Percentiles rank a stretch among this genome's conserved stretches.
These are phyloP conservation scores for Ommatoiulus sabulosus DNA, from an alignment of 2,888 invertebrate species.

Conservation along the genomic window DNA sequence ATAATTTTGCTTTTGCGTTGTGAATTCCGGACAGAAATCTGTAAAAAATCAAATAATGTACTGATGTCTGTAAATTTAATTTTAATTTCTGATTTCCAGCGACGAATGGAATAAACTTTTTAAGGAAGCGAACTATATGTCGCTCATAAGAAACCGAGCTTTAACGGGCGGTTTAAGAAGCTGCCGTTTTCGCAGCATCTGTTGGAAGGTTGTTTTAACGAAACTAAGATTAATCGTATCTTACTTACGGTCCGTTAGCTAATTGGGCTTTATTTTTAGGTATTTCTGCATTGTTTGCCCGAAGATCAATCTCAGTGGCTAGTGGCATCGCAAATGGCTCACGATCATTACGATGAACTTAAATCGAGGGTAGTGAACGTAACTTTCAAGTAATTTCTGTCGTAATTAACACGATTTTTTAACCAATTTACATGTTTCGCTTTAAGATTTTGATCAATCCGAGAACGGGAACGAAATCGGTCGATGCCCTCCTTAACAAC, in stretches of 20 bases:
- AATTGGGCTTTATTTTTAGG: slow-evolving; percentile 51
- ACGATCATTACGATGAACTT: slow-evolving; percentile 59
- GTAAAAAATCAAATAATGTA: too few species aligned
- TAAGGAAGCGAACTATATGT: slow-evolving; percentile 57
- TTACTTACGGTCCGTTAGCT: too few species aligned
- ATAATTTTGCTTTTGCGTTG: not conserved
- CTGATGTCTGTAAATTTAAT: too few species aligned
- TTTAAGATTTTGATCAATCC: slow-evolving; percentile 61
- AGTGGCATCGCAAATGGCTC: slow-evolving; percentile 55
- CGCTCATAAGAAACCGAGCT: slow-evolving; percentile 59
- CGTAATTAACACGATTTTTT: too few species aligned
- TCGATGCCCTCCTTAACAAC: slow-evolving; percentile 58
- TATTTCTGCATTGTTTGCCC: slow-evolving; percentile 61
- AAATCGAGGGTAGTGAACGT: slow-evolving; percentile 56
- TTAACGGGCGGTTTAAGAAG: slow-evolving; percentile 61
- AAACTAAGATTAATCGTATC: not conserved
- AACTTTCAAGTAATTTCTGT: not conserved
- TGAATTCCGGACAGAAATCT: too few species aligned
- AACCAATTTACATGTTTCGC: not conserved
- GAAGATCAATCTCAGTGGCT: slow-evolving; percentile 60
- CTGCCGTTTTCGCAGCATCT: slow-evolving; percentile 62
- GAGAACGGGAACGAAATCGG: slow-evolving; percentile 54
- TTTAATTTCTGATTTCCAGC: slow-evolving; percentile 56
- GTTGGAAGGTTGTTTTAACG: slow-evolving; percentile 61
- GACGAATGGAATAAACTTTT: slow-evolving; percentile 62